Evolutionary conservation across 1,140 invertebrate genomes (phyloP), one percentile per base, ranked within the genome.

Genomic region (Drosophila novamexicana): DNA sequence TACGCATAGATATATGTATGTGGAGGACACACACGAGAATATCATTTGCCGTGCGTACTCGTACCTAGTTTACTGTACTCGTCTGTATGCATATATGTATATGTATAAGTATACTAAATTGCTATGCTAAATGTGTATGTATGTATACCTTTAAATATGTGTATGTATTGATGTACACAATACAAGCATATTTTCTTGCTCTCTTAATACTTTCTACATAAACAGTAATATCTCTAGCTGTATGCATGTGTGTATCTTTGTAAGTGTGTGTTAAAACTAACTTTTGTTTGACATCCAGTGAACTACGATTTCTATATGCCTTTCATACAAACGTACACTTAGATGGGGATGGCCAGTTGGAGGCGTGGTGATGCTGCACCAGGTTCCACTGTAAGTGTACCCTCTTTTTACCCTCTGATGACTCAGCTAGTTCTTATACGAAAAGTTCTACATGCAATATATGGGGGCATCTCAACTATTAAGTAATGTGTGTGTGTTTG

Each of bases 41-140:
- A 79, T 79, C 36, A 64, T 70, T 62, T 69, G 63, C 70, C 45
- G 64, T 77, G 47, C 45, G 56, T 42, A 66, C 44, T 52, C 34
- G 40, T 45, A 49, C 45, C 59, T 56, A 44, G 22, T 45, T 52
- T 18, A 32, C 36, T 52, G 36, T 50, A 40, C n/a, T 9, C 9
- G 9, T 64, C 18, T 61, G 16, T 40, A 39, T 58, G 10, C 44
- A 29, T 59, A 42, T 68, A 7, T 65, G 54, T 58, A 37, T 73
- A 47, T 66, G 52, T 58, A 42, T 69, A 56, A 68, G 39, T 72
- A 59, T 29, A 42, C 14, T 59, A 59, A 47, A n/a, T 56, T 56
- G 29, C 37, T 58, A 58, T 44, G 57, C 29, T 14, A 34, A 5
- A 29, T 29, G 22, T 29, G 22, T 29, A 29, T 32, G 14, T n/a